A percentile compares a stretch with the other conserved stretches of the same genome.
Evolutionary conservation across 1,140 invertebrate genomes (phyloP).

Genomic region (Panagrolaimus sp.): DNA sequence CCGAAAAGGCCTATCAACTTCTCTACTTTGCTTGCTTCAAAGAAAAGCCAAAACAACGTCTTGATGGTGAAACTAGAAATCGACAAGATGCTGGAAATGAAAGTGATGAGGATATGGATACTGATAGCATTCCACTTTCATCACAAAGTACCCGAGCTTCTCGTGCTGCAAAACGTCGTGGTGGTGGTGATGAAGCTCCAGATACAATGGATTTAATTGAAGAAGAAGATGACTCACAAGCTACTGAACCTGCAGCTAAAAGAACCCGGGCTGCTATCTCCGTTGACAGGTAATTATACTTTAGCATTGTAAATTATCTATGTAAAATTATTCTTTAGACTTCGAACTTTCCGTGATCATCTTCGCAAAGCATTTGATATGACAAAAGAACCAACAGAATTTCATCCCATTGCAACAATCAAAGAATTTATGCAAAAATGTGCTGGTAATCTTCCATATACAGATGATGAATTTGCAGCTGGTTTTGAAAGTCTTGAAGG

Average conservation of each 20-base stretch:
- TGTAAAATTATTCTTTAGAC: slow-evolving; percentile 36
- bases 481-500: slow-evolving; percentile 46
- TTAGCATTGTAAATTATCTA: neutral
- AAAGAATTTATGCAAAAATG: slow-evolving; percentile 40
- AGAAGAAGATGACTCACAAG: slow-evolving; percentile 30
- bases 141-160: slow-evolving; percentile 21
- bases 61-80: slow-evolving; percentile 25
- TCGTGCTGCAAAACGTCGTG: slow-evolving; percentile 16
- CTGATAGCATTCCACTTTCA: neutral
- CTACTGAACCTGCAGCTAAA: slow-evolving; percentile 24
- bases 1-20: slow-evolving; percentile 82
- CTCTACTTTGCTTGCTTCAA: slow-evolving; percentile 98
- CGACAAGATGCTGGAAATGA: neutral
- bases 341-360: slow-evolving; percentile 50
- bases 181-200: slow-evolving; percentile 26
- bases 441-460: slow-evolving; percentile 42
- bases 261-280: slow-evolving; percentile 41
- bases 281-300: slow-evolving; percentile 39
- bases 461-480: slow-evolving; percentile 48
- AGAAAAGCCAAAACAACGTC: slow-evolving; percentile 48
- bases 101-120: slow-evolving; percentile 9
- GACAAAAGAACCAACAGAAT: slow-evolving; percentile 32
- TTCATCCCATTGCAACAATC: slow-evolving; percentile 30
- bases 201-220: slow-evolving; percentile 43
- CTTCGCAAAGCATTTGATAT: slow-evolving; percentile 55